phyloP scores from a whole-genome alignment of 2,888 invertebrate genomes.

The Rhagium mordax region DNA sequence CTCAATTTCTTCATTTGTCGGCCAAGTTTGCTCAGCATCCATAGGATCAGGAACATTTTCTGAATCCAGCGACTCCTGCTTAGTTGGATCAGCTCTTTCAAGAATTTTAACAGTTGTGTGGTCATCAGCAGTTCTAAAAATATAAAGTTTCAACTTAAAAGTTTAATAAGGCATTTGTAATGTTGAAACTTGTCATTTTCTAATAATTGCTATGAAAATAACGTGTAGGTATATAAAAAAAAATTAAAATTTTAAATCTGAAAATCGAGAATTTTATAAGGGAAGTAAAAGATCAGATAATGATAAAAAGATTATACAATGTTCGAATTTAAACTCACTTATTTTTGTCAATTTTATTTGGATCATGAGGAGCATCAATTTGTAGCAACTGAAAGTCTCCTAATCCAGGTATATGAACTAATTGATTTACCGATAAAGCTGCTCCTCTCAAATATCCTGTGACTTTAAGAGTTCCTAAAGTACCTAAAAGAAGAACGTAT shows the following conservation, averaged over 20 bases:
- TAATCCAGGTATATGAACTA: conserved; percentile 92
- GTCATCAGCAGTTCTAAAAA: conserved; percentile 36
- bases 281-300: too few species aligned
- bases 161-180: too few species aligned
- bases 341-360: conserved; percentile 76
- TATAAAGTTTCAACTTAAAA: background rate
- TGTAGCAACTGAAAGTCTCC: conserved; percentile 94
- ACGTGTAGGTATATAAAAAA: too few species aligned
- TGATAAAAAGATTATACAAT: too few species aligned
- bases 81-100: conserved; percentile 76
- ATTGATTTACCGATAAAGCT: conserved; percentile 87
- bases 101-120: conserved; percentile 69
- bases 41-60: conserved; percentile 91
- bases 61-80: conserved; percentile 82
- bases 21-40: conserved; percentile 98
- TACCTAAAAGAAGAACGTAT: conserved; percentile 40
- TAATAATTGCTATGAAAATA: too few species aligned
- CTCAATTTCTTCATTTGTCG: conserved; percentile 91
- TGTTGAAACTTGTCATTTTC: too few species aligned
- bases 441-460: conserved; percentile 91
- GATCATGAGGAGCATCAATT: conserved; percentile 82
- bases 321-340: conserved; percentile 67
- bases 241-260: too few species aligned
- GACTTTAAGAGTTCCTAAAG: conserved; percentile 80
- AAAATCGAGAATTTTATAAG: too few species aligned